Evolutionary conservation across 2,113 vertebrate species (phyloP).

Genomic region (Amphilophus citrinellus): DNA sequence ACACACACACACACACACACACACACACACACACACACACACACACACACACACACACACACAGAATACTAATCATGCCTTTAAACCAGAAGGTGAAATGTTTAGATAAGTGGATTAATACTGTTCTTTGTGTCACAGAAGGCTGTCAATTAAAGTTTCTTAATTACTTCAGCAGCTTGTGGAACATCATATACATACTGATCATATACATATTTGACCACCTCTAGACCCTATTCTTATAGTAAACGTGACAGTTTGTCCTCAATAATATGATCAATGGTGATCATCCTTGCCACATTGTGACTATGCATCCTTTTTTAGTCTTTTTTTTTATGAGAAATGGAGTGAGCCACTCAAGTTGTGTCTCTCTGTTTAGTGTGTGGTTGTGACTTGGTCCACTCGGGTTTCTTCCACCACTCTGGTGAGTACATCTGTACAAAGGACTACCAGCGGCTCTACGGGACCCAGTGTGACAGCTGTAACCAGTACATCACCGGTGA

Average conservation of each 20-base stretch:
- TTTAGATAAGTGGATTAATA: constrained; percentile 31
- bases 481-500: constrained; percentile 95
- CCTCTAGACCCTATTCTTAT: not conserved
- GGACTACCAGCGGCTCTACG: constrained; percentile 97
- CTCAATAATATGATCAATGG: not conserved
- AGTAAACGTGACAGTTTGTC: not conserved
- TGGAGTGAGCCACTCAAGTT: not conserved
- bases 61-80: not conserved
- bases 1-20: not conserved
- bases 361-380: constrained; percentile 83
- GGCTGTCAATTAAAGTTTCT: not conserved
- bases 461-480: constrained; percentile 96
- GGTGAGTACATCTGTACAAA: constrained; percentile 98
- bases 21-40: not conserved
- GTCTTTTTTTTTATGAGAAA: not conserved
- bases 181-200: not conserved
- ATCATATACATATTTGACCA: not conserved
- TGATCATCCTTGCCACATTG: not conserved
- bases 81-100: not conserved
- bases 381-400: constrained; percentile 91
- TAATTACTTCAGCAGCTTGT: not conserved
- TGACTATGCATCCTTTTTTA: not conserved
- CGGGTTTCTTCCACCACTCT: constrained; percentile 98
- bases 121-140: not conserved
- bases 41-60: not conserved